Percentiles rank a stretch among this genome's conserved stretches.
phyloP scores from a whole-genome alignment of 2,113 vertebrate species.

The Sphyrna mokarran region DNA sequence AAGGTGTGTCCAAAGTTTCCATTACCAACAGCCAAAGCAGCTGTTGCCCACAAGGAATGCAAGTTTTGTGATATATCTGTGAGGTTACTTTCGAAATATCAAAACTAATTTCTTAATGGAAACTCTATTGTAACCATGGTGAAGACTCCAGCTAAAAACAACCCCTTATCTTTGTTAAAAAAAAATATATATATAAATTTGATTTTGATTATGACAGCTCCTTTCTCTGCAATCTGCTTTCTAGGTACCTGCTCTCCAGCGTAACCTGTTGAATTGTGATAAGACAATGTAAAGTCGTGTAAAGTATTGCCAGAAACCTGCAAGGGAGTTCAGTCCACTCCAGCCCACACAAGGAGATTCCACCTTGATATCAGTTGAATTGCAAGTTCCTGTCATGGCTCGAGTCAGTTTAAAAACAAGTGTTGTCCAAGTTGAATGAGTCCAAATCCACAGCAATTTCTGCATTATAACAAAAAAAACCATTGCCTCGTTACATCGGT shows the following conservation, averaged over 20 bases:
- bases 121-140: background rate
- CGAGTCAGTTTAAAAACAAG: background rate
- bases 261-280: background rate
- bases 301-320: background rate
- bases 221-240: background rate
- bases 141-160: background rate
- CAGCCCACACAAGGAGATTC: background rate
- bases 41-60: background rate
- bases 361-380: background rate
- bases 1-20: background rate
- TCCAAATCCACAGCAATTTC: background rate
- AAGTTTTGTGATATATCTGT: too few relatives aligned
- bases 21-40: background rate
- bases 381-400: background rate
- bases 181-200: background rate
- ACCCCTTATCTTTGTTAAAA: background rate
- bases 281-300: background rate
- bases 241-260: background rate
- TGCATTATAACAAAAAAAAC: background rate
- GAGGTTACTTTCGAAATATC: conserved; percentile 9
- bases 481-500: background rate
- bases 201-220: background rate
- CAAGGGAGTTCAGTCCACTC: background rate
- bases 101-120: background rate
- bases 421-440: background rate